Evolutionary conservation across 2,888 invertebrate species (phyloP).

Genomic region (Synanthedon formicaeformis): DNA sequence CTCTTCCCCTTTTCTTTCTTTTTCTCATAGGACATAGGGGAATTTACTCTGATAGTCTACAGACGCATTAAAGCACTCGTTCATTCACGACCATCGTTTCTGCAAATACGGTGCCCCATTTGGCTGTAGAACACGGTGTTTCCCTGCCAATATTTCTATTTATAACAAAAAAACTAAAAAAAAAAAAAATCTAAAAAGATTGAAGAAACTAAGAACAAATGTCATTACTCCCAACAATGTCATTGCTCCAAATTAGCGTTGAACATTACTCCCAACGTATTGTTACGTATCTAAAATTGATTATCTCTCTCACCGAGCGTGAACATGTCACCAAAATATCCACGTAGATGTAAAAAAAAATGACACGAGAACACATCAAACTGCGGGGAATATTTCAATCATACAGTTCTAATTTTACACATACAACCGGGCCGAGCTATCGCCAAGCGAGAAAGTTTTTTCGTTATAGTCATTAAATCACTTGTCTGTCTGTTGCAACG

Average conservation of each 20-base stretch:
- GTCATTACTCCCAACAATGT: neutral
- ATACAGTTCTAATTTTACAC: constrained; percentile 12
- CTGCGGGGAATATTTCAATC: constrained; percentile 7
- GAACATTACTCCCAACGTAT: neutral
- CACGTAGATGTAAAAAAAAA: neutral
- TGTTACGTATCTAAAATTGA: neutral
- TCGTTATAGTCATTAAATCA: constrained; percentile 56
- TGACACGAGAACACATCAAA: neutral
- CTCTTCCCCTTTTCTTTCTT: too few species aligned
- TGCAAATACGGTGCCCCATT: too few species aligned
- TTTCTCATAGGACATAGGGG: too few species aligned
- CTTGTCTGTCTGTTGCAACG: constrained; percentile 40
- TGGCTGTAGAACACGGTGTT: too few species aligned
- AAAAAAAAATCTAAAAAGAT: neutral
- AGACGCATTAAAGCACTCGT: too few species aligned
- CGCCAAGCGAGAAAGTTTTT: constrained; percentile 8
- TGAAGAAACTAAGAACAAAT: neutral
- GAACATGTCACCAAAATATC: neutral
- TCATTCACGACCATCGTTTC: too few species aligned
- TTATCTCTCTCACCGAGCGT: neutral
- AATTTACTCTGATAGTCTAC: too few species aligned
- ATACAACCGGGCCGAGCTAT: constrained; percentile 7
- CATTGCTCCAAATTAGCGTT: too few species aligned
- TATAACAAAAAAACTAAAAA: neutral
- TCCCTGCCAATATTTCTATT: too few species aligned